A percentile compares a stretch with the other conserved stretches of the same genome.
These are phyloP conservation scores for Echeneis naucrates DNA, from an alignment of 2,797 vertebrate species.

Conservation along the genomic window DNA sequence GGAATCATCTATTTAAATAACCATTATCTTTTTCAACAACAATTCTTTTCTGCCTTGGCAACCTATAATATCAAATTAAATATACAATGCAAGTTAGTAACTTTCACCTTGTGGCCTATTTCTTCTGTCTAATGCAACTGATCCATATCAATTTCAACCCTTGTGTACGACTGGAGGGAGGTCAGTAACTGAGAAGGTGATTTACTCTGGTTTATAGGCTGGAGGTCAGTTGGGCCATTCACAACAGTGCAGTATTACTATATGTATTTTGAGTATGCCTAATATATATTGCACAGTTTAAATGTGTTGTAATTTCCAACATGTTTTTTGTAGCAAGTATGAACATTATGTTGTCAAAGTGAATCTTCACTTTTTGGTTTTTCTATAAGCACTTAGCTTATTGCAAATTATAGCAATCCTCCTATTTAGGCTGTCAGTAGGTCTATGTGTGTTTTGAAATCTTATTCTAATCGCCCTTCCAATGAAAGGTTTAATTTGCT, in stretches of 20 bases:
- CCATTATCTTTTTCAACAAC: neutral
- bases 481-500: slow-evolving; percentile 36
- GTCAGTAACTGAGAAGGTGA: slow-evolving; percentile 60
- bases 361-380: neutral
- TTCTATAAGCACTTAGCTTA: neutral
- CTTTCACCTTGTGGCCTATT: slow-evolving; percentile 48
- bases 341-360: neutral
- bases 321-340: neutral
- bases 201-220: slow-evolving; percentile 50
- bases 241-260: slow-evolving; percentile 9
- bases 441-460: slow-evolving; percentile 36
- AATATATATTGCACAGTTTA: slow-evolving; percentile 6
- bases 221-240: slow-evolving; percentile 12
- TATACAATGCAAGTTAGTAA: slow-evolving; percentile 4
- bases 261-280: neutral
- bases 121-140: slow-evolving; percentile 31
- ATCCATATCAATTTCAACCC: slow-evolving; percentile 58
- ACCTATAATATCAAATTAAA: slow-evolving; percentile 11
- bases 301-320: neutral
- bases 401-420: too few species aligned
- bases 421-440: slow-evolving; percentile 13
- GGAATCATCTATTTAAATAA: neutral
- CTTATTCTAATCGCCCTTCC: slow-evolving; percentile 27
- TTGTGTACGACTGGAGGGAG: slow-evolving; percentile 36
- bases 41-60: neutral